phyloP scores from a whole-genome alignment of 2,113 vertebrate species.

The Saccopteryx leptura region DNA sequence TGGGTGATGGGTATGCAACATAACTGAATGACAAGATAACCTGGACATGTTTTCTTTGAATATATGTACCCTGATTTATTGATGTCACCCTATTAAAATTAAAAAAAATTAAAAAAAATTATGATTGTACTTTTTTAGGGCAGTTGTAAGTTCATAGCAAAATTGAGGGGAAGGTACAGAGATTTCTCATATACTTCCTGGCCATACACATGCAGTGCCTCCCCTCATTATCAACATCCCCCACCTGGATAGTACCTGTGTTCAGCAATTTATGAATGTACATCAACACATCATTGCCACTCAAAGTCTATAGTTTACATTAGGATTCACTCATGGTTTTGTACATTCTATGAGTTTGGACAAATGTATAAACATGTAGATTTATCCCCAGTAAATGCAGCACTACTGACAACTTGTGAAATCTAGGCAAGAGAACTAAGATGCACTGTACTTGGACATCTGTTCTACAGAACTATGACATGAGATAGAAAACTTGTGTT shows the following conservation, averaged over 20 bases:
- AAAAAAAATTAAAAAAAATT: background rate
- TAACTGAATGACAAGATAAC: too few species aligned
- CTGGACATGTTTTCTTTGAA: too few species aligned
- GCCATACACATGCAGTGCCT: background rate
- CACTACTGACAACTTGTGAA: background rate
- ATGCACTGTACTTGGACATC: background rate
- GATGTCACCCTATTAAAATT: too few species aligned
- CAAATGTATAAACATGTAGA: background rate
- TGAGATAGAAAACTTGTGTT: conserved; percentile 57
- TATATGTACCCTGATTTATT: too few species aligned
- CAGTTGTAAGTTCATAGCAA: background rate
- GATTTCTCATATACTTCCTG: background rate
- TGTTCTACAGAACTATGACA: background rate
- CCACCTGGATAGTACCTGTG: background rate
- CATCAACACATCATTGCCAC: background rate
- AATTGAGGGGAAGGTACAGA: background rate
- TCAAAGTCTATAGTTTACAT: background rate
- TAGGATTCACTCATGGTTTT: background rate
- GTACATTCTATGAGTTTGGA: background rate
- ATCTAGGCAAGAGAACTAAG: background rate
- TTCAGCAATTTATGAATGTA: background rate
- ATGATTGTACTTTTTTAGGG: background rate
- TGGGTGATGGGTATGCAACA: too few species aligned
- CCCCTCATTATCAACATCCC: background rate
- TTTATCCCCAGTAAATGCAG: background rate